Evolutionary conservation across 2,888 invertebrate species (phyloP), one percentile per base, ranked within the genome.

Genomic region (Ferrisia virgata): DNA sequence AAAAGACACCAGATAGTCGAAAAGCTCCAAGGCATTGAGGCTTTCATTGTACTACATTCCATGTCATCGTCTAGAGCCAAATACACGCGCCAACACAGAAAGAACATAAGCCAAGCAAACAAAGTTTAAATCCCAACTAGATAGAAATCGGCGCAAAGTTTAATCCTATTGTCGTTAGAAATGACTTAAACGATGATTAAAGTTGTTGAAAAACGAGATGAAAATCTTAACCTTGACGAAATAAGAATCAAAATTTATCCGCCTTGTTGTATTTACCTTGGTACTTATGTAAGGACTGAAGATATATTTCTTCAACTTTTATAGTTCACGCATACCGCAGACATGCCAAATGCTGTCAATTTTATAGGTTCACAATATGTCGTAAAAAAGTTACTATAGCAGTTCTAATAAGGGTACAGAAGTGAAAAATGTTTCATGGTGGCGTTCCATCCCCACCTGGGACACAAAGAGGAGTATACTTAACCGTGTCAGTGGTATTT

Each of bases 401-500:
- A 5, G n/a, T n/a, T n/a, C n/a, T n/a, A n/a, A n/a, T n/a, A n/a
- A n/a, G n/a, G n/a, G n/a, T n/a, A 18, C 5, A 47, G 47, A 0
- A 9, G 13, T 11, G 28, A 64, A 58, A 28, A 53, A 53, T 13
- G 28, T 6, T 64, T 64, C 3, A 64, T 3, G 13, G 58, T 64
- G 58, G 58, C 28, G 47, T 18, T 18, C 18, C 4, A 40, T 5
- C 11, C 40, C 40, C 18, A 64, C n/a, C n/a, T 3, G 72, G 31
- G 33, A n/a, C 0, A 33, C n/a, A 33, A 22, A 33, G 18, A 22
- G 15, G 11, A 6, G 18, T 72, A n/a, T n/a, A n/a, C n/a, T n/a
- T n/a, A 72, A 72, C 72, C 72, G 72, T 72, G 72, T 72, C 72
- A 72, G 72, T 72, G 72, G 72, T 72, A 72, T 36, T 36, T 31